A percentile compares a stretch with the other conserved stretches of the same genome.
Conservation (phyloP, 2,113 vertebrate species). For the Misgurnus mizolepis region DNA sequence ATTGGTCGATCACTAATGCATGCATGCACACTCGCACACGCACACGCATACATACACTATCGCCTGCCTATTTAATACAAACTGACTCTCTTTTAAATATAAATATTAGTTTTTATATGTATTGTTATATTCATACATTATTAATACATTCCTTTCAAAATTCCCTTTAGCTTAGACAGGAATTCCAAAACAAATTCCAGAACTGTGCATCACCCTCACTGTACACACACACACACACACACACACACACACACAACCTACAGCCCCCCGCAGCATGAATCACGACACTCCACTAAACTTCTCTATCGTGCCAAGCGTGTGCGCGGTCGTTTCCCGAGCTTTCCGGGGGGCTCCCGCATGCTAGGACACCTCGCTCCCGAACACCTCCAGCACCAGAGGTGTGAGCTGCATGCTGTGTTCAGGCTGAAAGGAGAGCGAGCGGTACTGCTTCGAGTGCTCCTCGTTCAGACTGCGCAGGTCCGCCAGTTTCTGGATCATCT, state of each 20-base stretch:
- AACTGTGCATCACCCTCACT: slow-evolving; percentile 13
- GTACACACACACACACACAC: slow-evolving; percentile 9
- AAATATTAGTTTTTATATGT: slow-evolving; percentile 69
- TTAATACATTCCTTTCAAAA: slow-evolving; percentile 75
- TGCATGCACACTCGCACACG: slow-evolving; percentile 17
- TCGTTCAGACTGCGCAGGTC: slow-evolving; percentile 96
- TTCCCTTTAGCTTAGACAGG: slow-evolving; percentile 65
- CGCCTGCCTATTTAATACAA: slow-evolving; percentile 65
- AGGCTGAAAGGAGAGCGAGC: slow-evolving; percentile 88
- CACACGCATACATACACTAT: slow-evolving; percentile 54
- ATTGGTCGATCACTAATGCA: slow-evolving; percentile 21
- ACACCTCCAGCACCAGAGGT: slow-evolving; percentile 92
- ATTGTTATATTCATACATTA: slow-evolving; percentile 65
- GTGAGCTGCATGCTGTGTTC: slow-evolving; percentile 96
- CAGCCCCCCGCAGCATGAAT: slow-evolving; percentile 35
- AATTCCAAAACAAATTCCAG: slow-evolving; percentile 50
- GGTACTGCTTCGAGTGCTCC: slow-evolving; percentile 97
- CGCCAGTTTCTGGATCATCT: slow-evolving; percentile 98
- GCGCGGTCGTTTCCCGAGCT: slow-evolving; percentile 45
- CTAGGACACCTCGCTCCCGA: slow-evolving; percentile 93
- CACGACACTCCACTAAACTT: slow-evolving; percentile 15
- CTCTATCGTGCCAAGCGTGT: slow-evolving; percentile 4
- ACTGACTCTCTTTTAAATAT: slow-evolving; percentile 68
- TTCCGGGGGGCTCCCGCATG: slow-evolving; percentile 26
- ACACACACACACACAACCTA: slow-evolving; percentile 8